Percentiles rank a stretch among this genome's conserved stretches.
Conservation (phyloP, 2,113 vertebrate genomes). For the Varanus salvator region DNA sequence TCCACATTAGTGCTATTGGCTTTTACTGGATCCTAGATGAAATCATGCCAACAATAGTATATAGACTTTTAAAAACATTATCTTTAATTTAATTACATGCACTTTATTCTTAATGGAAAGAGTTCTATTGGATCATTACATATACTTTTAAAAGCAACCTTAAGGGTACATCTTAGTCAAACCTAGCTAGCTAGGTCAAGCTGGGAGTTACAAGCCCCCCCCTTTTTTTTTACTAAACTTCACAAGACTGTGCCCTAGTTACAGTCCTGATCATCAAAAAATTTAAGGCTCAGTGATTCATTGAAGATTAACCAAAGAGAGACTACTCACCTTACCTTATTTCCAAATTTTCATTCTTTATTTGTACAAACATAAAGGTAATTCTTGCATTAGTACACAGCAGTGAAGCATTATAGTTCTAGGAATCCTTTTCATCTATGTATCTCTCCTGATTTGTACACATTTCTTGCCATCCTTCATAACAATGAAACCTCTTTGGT, state of each 20-base stretch:
- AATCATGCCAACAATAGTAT: background rate
- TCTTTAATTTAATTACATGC: background rate
- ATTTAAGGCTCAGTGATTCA: background rate
- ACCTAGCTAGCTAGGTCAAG: too few relatives aligned
- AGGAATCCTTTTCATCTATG: slow-evolving; percentile 55
- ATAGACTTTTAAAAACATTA: background rate
- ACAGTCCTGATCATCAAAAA: background rate
- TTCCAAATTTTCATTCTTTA: background rate
- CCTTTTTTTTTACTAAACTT: too few relatives aligned
- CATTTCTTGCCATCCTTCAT: slow-evolving; percentile 39
- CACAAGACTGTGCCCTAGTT: too few relatives aligned
- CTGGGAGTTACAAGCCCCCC: too few relatives aligned
- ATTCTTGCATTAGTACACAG: slow-evolving; percentile 60
- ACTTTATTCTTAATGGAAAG: background rate
- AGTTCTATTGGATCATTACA: background rate
- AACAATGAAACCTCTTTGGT: slow-evolving; percentile 22
- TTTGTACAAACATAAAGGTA: slow-evolving; percentile 45
- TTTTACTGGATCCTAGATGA: background rate
- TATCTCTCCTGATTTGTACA: slow-evolving; percentile 44
- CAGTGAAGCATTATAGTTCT: slow-evolving; percentile 39
- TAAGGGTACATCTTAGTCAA: too few relatives aligned
- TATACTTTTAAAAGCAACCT: background rate
- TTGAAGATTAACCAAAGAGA: background rate
- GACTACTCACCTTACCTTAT: background rate
- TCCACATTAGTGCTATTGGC: background rate